Evolutionary conservation across 92 coral and sea anemone species (phyloP).

Genomic region (Blastomussa wellsi): DNA sequence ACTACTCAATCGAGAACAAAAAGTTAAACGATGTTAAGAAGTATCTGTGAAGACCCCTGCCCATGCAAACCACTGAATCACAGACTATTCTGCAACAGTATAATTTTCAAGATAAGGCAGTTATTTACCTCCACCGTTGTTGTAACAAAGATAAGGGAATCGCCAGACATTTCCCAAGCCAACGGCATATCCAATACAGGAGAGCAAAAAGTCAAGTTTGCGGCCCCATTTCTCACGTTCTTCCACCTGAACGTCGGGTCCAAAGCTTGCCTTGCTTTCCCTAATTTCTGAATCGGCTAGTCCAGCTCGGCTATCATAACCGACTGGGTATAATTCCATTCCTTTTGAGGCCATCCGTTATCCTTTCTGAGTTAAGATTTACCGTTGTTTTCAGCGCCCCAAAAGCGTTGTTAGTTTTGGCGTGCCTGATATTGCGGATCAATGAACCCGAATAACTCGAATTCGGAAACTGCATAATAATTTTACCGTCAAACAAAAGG

Average conservation of each 20-base stretch:
- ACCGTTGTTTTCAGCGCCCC: neutral
- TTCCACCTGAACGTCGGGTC: conserved; percentile 6
- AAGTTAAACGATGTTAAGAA: conserved; percentile 21
- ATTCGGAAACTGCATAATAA: conserved; percentile 23
- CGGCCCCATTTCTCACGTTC: conserved; percentile 59
- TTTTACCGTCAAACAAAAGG: conserved; percentile 16
- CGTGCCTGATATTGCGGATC: conserved; percentile 21
- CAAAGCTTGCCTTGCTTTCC: conserved; percentile 31
- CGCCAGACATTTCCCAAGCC: conserved; percentile 64
- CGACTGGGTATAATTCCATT: conserved; percentile 30
- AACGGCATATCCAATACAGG: conserved; percentile 61
- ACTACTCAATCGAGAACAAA: neutral
- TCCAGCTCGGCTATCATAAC: conserved; percentile 38
- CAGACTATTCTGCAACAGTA: neutral
- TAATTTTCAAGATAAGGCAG: neutral
- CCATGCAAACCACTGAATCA: neutral
- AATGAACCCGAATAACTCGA: neutral
- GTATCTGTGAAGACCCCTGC: neutral
- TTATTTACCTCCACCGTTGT: conserved; percentile 60
- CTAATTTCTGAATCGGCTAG: conserved; percentile 28
- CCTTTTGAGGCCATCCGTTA: conserved; percentile 24
- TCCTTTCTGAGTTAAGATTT: neutral
- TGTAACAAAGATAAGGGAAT: conserved; percentile 57
- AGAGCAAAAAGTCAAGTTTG: conserved; percentile 54
- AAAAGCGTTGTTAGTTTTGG: neutral